These are phyloP conservation scores for Rhopalosiphum maidis DNA, from an alignment of 1,140 invertebrate genomes.

Conservation along the genomic window DNA sequence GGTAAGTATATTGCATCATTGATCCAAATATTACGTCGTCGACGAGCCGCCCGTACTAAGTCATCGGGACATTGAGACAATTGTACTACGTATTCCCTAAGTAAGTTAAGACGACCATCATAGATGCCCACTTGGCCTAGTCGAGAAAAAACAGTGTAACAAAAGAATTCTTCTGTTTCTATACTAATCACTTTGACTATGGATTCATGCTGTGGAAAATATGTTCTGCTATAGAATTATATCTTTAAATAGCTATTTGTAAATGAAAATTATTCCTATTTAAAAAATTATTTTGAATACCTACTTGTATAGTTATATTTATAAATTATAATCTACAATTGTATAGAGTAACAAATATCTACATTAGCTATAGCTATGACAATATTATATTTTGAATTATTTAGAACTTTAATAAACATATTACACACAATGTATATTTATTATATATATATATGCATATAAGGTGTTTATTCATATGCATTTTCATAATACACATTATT, in stretches of 20 bases:
- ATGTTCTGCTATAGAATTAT: not conserved
- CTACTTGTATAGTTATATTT: too few species aligned
- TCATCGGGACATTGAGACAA: constrained; percentile 45
- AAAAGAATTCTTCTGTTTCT: constrained; percentile 66
- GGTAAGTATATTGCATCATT: constrained; percentile 67
- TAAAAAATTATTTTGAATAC: not conserved
- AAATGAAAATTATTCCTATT: not conserved
- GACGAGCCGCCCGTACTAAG: constrained; percentile 14
- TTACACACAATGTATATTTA: too few species aligned
- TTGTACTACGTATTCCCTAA: constrained; percentile 65
- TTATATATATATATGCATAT: too few species aligned
- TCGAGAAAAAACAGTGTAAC: constrained; percentile 66
- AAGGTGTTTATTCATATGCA: too few species aligned
- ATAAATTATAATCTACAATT: too few species aligned
- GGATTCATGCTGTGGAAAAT: constrained; percentile 65
- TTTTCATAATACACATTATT: too few species aligned
- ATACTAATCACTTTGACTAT: constrained; percentile 67
- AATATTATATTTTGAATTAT: too few species aligned
- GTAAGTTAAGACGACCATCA: constrained; percentile 64
- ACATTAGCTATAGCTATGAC: too few species aligned
- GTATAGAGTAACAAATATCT: too few species aligned
- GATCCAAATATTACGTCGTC: constrained; percentile 64
- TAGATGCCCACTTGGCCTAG: constrained; percentile 67
- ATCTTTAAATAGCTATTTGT: not conserved
- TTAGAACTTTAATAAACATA: too few species aligned